Evolutionary conservation across 1,140 invertebrate genomes (phyloP), one percentile per base, ranked within the genome.

Genomic region (Monomorium pharaonis): DNA sequence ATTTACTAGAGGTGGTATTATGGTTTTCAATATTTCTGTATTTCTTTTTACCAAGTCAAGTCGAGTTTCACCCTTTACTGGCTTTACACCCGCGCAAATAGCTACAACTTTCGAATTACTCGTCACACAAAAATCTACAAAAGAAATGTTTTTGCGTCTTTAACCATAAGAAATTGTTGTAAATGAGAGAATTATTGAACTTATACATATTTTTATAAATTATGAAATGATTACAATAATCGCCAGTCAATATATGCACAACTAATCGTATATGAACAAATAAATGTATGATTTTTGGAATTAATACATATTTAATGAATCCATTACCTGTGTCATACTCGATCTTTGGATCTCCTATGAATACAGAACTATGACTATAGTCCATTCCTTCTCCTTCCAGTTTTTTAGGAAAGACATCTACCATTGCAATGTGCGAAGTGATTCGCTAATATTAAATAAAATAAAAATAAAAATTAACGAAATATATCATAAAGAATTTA

Each of bases 311-410:
- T 80, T 69, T 3, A 47, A 44, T 44, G 16, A 60, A 33, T 47
- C 16, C 1, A 16, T 90, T 87, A 96, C 96, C 95, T 88, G 96
- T 96, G 84, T 95, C 94, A 70, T 94, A 96, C 44, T 94, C 94
- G 14, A 97, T 91, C 30, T 91, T 94, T 30, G 95, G 93, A 85
- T 95, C 93, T 44, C 93, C 94, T n/a, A 96, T 89, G 88, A 96
- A 97, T 3, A 95, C 90, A 7, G 96, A 91, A 5, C 96, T 96
- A 84, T 97, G 96, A 83, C 89, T 90, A 18, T 93, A 93, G 80
- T 96, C 96, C 94, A 96, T 93, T 92, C 96, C 95, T 90, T 97
- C 96, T 7, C 96, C 96, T 84, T 96, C 94, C 14, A 97, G 86
- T 87, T 96, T 96, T 87, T 97, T 96, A 18, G 95, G 95, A 72